phyloP scores from a whole-genome alignment of 2,113 vertebrate species.

The Hucho hucho region DNA sequence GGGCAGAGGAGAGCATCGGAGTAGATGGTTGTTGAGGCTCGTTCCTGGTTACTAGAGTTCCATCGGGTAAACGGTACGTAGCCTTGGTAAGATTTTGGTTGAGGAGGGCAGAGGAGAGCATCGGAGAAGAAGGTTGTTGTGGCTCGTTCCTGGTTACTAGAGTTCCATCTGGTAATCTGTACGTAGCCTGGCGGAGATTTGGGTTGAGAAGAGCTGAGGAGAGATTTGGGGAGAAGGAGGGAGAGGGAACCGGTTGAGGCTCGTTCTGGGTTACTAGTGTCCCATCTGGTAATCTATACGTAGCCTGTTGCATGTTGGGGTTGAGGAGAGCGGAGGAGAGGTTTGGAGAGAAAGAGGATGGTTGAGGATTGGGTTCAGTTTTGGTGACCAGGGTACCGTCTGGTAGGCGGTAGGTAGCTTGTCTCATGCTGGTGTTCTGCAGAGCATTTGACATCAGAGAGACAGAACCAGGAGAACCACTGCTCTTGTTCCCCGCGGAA shows the following conservation, averaged over 20 bases:
- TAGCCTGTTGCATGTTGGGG: conserved; percentile 59
- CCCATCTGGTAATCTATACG: conserved; percentile 69
- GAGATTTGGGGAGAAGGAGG: conserved; percentile 49
- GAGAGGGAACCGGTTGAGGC: conserved; percentile 34
- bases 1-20: conserved; percentile 7
- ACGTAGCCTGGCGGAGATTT: conserved; percentile 46
- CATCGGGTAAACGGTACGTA: conserved; percentile 55
- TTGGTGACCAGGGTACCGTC: not conserved
- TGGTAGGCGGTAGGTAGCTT: not conserved
- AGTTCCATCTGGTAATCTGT: conserved; percentile 54
- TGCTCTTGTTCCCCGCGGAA: conserved; percentile 1
- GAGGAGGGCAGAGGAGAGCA: conserved; percentile 62
- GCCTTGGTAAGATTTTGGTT: conserved; percentile 55
- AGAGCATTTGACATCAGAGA: not conserved
- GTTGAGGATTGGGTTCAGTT: not conserved
- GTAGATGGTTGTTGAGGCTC: not conserved
- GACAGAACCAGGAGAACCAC: not conserved
- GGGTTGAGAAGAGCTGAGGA: conserved; percentile 56
- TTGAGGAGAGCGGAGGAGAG: conserved; percentile 68
- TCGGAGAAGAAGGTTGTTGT: too few species aligned
- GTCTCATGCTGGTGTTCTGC: not conserved
- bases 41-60: not conserved
- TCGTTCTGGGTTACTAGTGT: conserved; percentile 62
- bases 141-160: conserved; percentile 41
- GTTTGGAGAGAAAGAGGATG: not conserved